phyloP scores from a whole-genome alignment of 1,140 invertebrate species.

The Maniola jurtina region DNA sequence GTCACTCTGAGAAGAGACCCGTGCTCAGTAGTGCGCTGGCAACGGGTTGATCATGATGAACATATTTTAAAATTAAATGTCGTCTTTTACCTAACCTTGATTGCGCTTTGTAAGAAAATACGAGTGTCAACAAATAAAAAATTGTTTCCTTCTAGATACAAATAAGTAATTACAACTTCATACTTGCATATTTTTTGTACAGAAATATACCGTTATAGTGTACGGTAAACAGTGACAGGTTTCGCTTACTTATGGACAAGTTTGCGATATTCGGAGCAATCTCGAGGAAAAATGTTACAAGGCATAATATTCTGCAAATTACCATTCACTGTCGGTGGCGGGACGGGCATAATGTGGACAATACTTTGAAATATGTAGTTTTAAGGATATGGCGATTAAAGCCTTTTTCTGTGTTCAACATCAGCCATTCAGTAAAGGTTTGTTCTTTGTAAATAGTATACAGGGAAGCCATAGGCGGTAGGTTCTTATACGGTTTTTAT shows the following conservation, averaged over 20 bases:
- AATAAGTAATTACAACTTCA: constrained; percentile 2
- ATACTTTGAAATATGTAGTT: neutral
- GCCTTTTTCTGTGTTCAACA: too few species aligned
- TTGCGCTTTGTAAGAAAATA: neutral
- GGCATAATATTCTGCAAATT: neutral
- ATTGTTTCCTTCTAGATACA: neutral
- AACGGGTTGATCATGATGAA: too few species aligned
- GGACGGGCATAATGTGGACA: too few species aligned
- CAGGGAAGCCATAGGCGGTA: too few species aligned
- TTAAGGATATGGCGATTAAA: neutral
- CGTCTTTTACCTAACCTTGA: too few species aligned
- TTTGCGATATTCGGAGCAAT: constrained; percentile 21
- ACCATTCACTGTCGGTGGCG: neutral
- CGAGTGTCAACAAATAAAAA: neutral
- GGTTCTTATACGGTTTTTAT: too few species aligned
- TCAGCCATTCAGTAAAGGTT: too few species aligned
- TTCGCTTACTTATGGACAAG: constrained; percentile 30
- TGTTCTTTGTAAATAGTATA: too few species aligned
- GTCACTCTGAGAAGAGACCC: too few species aligned
- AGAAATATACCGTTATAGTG: constrained; percentile 35
- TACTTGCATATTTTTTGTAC: constrained; percentile 21
- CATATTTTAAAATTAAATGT: too few species aligned
- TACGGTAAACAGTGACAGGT: constrained; percentile 40
- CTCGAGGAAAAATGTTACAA: constrained; percentile 11
- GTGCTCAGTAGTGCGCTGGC: too few species aligned